Conservation (phyloP, 2,888 invertebrate species). For the Andrena hattorfiana region DNA sequence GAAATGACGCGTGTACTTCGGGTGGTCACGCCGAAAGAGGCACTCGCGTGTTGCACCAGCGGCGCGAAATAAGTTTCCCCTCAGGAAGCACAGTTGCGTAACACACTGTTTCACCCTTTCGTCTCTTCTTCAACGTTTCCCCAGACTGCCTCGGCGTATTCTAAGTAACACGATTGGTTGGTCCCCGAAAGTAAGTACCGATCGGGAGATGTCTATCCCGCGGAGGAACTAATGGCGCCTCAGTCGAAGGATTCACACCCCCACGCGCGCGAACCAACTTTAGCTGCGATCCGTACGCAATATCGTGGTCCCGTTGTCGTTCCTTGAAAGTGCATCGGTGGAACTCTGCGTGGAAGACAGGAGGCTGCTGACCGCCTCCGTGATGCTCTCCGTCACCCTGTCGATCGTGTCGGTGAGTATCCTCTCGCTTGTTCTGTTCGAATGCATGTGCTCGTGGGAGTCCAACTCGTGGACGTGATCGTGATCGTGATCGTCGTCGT, state of each 20-base stretch:
- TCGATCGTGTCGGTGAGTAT: constrained; percentile 68
- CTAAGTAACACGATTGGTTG: constrained; percentile 12
- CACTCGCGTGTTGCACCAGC: not conserved
- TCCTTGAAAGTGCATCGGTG: not conserved
- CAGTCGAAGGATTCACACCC: constrained; percentile 5
- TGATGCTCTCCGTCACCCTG: constrained; percentile 73
- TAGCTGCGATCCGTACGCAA: constrained; percentile 40
- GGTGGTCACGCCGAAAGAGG: not conserved
- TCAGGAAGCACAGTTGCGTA: constrained; percentile 24
- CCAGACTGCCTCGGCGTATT: constrained; percentile 4
- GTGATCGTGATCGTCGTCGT: constrained; percentile 50
- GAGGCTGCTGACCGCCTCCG: constrained; percentile 69
- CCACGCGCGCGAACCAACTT: not conserved
- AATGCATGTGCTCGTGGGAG: constrained; percentile 35
- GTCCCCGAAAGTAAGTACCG: constrained; percentile 38
- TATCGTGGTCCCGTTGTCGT: constrained; percentile 24
- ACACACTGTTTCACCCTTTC: constrained; percentile 22
- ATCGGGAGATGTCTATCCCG: constrained; percentile 8
- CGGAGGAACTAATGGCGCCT: constrained; percentile 15
- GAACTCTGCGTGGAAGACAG: constrained; percentile 59
- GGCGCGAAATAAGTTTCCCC: not conserved
- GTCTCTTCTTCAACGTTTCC: not conserved
- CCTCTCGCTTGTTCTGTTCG: constrained; percentile 21
- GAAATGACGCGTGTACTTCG: not conserved
- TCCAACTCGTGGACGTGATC: constrained; percentile 53